These are phyloP conservation scores for Porites divaricata DNA, from an alignment of 92 coral and sea anemone genomes.

Conservation along the genomic window DNA sequence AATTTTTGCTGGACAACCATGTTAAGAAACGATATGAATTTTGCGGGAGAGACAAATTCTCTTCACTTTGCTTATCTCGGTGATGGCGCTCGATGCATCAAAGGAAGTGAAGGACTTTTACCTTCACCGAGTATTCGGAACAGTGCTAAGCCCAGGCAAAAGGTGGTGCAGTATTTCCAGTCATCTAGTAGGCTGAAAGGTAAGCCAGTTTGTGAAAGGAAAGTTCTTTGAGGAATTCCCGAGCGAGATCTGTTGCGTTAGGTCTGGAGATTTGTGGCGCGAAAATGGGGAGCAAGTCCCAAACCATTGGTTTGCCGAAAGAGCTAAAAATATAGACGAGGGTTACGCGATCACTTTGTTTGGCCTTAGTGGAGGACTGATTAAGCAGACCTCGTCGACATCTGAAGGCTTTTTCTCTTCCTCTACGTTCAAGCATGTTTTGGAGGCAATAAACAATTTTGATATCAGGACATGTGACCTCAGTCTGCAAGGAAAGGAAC, in stretches of 20 bases:
- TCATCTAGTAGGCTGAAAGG: constrained; percentile 13
- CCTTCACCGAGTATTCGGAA: constrained; percentile 26
- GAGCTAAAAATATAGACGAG: too few species aligned
- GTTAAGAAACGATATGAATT: too few species aligned
- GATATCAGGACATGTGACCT: constrained; percentile 5
- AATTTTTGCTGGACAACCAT: too few species aligned
- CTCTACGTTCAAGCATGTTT: background rate
- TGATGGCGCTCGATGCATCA: too few species aligned
- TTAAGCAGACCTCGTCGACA: background rate
- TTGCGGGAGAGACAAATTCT: too few species aligned
- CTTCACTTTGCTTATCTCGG: too few species aligned
- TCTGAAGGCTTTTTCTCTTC: constrained; percentile 19
- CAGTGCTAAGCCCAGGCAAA: constrained; percentile 24
- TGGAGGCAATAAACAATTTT: constrained; percentile 14
- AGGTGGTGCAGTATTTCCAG: constrained; percentile 40
- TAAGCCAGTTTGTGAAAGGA: constrained; percentile 31
- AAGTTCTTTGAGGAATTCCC: constrained; percentile 33
- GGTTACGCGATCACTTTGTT: constrained; percentile 1
- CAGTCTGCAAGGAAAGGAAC: too few species aligned
- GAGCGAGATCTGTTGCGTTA: constrained; percentile 19
- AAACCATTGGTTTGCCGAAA: too few species aligned
- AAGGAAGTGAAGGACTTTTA: background rate
- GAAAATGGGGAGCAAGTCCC: constrained; percentile 36
- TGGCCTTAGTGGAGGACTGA: constrained; percentile 4
- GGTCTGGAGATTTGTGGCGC: constrained; percentile 37